A percentile compares a stretch with the other conserved stretches of the same genome.
Evolutionary conservation across 2,797 vertebrate genomes (phyloP).

Genomic region (Arvicola amphibius): DNA sequence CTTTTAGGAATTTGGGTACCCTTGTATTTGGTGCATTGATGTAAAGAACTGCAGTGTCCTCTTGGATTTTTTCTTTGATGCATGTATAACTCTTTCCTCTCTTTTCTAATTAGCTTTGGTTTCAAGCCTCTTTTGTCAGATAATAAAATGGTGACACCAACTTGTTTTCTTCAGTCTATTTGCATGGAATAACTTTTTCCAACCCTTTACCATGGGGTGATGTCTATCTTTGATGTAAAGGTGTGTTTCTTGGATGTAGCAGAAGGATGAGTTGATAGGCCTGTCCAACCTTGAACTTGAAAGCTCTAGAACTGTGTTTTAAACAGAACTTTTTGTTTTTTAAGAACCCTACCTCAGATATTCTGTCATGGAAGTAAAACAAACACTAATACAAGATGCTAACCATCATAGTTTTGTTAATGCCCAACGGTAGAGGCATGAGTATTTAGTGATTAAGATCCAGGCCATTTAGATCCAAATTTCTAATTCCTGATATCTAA

Average conservation of each 20-base stretch:
- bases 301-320: neutral
- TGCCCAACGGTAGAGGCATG: neutral
- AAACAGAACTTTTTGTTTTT: neutral
- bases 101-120: too few species aligned
- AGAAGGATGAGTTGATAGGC: neutral
- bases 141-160: neutral
- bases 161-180: neutral
- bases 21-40: too few species aligned
- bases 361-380: neutral
- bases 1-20: too few species aligned
- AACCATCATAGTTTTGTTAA: neutral
- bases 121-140: neutral
- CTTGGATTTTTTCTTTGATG: too few species aligned
- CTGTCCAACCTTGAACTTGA: neutral
- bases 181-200: neutral
- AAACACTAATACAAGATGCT: neutral
- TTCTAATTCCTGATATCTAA: neutral
- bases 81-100: too few species aligned
- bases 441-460: neutral
- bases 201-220: neutral
- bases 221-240: neutral
- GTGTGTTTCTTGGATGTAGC: neutral
- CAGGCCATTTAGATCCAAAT: constrained; percentile 7
- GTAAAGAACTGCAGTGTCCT: too few species aligned
- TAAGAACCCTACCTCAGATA: neutral